Conservation (phyloP, 2,888 invertebrate species). For the Halocaridina rubra region DNA sequence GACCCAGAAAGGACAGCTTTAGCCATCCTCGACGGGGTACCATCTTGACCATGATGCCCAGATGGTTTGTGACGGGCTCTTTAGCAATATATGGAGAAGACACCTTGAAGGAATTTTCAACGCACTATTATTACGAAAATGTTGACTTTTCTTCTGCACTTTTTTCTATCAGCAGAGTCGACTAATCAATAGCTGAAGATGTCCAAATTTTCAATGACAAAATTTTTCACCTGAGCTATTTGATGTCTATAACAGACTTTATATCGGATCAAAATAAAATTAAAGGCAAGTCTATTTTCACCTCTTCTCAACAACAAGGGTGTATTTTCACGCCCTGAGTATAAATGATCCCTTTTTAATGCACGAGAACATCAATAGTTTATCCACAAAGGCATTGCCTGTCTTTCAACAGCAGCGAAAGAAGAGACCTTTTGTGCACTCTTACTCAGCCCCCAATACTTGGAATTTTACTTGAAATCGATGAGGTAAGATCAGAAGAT, state of each 20-base stretch:
- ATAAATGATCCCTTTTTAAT: background rate
- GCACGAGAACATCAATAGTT: background rate
- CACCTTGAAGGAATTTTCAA: background rate
- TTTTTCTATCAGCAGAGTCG: background rate
- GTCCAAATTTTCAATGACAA: too few relatives aligned
- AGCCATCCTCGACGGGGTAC: constrained; percentile 50
- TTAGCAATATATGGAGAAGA: background rate
- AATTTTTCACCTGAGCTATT: too few relatives aligned
- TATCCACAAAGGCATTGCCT: background rate
- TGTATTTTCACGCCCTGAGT: background rate
- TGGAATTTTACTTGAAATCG: background rate
- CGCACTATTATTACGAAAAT: background rate
- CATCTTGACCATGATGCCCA: constrained; percentile 36
- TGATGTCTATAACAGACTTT: too few relatives aligned
- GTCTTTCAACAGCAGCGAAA: background rate
- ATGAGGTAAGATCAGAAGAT: background rate
- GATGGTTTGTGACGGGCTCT: background rate
- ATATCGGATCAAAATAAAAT: background rate
- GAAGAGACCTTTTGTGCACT: background rate
- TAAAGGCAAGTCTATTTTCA: background rate
- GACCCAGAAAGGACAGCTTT: constrained; percentile 43
- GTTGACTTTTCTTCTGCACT: background rate
- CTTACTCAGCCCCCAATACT: background rate
- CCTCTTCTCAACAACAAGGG: background rate
- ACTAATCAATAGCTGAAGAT: background rate